phyloP scores from a whole-genome alignment of 2,797 vertebrate species.

The Eulemur rubriventer region DNA sequence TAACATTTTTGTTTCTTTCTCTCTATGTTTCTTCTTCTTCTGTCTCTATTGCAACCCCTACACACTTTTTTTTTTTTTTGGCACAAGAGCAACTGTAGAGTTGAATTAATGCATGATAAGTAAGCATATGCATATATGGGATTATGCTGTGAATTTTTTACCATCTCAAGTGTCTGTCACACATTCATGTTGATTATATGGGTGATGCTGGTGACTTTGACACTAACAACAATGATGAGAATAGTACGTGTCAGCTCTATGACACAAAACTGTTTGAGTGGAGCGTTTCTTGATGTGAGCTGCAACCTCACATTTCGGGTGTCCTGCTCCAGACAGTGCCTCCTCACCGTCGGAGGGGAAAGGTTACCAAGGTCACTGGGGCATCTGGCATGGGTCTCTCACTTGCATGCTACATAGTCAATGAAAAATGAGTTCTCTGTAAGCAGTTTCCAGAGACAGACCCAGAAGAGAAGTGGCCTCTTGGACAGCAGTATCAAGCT shows the following conservation, averaged over 20 bases:
- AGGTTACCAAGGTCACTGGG: neutral
- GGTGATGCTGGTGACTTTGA: neutral
- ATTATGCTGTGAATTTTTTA: neutral
- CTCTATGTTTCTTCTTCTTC: neutral
- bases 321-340: neutral
- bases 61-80: neutral
- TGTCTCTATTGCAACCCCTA: neutral
- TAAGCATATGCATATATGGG: neutral
- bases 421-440: neutral
- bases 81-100: neutral
- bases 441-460: neutral
- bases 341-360: neutral
- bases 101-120: neutral
- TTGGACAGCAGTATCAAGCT: neutral
- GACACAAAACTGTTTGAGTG: neutral
- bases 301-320: neutral
- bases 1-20: neutral
- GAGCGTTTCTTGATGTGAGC: neutral
- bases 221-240: neutral
- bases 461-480: neutral
- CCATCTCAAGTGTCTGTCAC: neutral
- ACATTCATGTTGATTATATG: neutral
- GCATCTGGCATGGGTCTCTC: neutral
- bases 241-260: neutral
- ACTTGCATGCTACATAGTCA: neutral